Evolutionary conservation across 2,113 vertebrate species (phyloP).

Genomic region (Leiothrix lutea): DNA sequence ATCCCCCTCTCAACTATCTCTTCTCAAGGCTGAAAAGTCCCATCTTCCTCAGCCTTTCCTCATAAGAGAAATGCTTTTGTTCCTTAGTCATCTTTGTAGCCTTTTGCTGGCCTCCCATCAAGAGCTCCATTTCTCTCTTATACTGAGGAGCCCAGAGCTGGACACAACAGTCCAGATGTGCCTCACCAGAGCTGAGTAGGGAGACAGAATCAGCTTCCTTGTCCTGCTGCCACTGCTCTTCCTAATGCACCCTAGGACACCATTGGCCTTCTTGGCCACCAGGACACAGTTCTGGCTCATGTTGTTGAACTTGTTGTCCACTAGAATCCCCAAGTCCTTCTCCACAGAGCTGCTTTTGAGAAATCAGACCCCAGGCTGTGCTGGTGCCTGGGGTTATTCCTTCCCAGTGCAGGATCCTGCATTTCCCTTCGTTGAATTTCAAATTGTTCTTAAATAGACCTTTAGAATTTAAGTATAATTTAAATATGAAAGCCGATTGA

Average conservation of each 20-base stretch:
- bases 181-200: background rate
- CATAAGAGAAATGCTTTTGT: background rate
- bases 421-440: background rate
- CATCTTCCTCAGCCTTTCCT: background rate
- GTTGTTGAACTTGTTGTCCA: background rate
- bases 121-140: background rate
- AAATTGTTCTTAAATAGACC: background rate
- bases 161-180: background rate
- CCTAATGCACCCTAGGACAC: background rate
- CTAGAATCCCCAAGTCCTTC: background rate
- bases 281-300: background rate
- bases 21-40: background rate
- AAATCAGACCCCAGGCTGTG: background rate
- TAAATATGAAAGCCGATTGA: background rate
- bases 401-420: background rate
- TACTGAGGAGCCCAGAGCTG: background rate
- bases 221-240: background rate
- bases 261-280: background rate
- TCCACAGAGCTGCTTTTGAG: background rate
- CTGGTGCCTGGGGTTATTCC: background rate
- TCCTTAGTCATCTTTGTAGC: background rate
- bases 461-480: background rate
- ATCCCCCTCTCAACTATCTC: background rate
- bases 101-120: background rate
- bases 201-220: rapidly evolving